Evolutionary conservation across 1,140 invertebrate genomes (phyloP), one percentile per base, ranked within the genome.

Genomic region (Drosophila pallidifrons): DNA sequence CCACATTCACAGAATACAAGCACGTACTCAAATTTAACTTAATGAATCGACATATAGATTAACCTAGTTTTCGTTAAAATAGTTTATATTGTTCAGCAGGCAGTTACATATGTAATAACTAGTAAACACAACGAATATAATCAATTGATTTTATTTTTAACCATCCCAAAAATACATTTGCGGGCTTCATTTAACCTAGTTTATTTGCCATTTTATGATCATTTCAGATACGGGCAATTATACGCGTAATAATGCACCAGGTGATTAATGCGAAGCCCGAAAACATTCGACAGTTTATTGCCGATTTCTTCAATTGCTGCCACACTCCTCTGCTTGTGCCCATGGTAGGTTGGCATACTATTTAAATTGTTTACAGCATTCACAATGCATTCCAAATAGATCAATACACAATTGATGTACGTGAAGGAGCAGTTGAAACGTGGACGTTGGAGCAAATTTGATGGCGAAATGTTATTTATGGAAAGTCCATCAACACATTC

Each of bases 391-490:
- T 7, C 32, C 3, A 2, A 41, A 7, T 43, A 87, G 83, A 68
- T 87, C n/a, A 87, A 88, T 13, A 32, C 80, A 0, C 83, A 87
- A 46, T 15, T 83, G 1, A 87, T 83, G 35, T 87, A 88, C 7
- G 83, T 87, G 0, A 83, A 88, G 11, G 83, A 88, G 8, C 83
- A 87, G 13, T 32, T 87, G 1, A 47, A 55, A 4, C 77, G 63
- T 0, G 83, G 83, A 1, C 83, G 83, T n/a, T 87, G 83, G 83
- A 77, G 85, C 35, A 65, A 75, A n/a, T 87, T 69, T 25, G 83
- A 87, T 73, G 83, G 80, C 1, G 83, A 87, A 57, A 60, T 67
- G 51, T 41, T 87, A 11, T 83, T 87, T 45, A 80, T 81, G 85
- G 85, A 87, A 30, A 83, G 63, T 30, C 74, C 55, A 0, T 87